phyloP scores from a whole-genome alignment of 92 coral and sea anemone genomes.

The Blastomussa wellsi region DNA sequence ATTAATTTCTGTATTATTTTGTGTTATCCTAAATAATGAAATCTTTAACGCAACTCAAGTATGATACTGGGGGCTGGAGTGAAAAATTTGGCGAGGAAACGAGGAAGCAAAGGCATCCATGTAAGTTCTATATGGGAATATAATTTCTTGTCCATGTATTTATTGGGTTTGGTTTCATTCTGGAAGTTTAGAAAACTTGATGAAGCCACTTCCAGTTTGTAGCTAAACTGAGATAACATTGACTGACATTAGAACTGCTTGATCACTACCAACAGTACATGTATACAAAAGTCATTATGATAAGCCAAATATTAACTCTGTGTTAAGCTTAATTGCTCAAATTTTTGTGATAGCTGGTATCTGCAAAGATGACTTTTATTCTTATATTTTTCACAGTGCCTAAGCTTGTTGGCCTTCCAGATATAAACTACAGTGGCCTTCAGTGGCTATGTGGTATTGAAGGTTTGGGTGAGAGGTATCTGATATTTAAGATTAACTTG shows the following conservation, averaged over 20 bases:
- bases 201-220: no score
- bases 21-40: neutral
- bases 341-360: neutral
- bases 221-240: no score
- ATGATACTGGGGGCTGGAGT: constrained; percentile 72
- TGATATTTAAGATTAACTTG: neutral
- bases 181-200: neutral
- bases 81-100: constrained; percentile 79
- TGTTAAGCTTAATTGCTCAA: no score
- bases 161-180: neutral
- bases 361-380: neutral
- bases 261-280: no score
- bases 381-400: constrained; percentile 67
- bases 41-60: neutral
- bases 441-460: constrained; percentile 78
- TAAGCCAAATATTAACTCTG: neutral
- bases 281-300: no score
- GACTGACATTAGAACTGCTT: no score
- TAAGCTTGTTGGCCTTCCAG: constrained; percentile 79
- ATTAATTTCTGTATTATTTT: neutral
- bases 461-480: constrained; percentile 87
- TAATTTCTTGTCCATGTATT: neutral
- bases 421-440: constrained; percentile 70
- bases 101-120: constrained; percentile 70
- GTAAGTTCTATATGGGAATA: constrained; percentile 48